Conservation (phyloP, 2,797 vertebrate genomes). For the Crenuchus spilurus region DNA sequence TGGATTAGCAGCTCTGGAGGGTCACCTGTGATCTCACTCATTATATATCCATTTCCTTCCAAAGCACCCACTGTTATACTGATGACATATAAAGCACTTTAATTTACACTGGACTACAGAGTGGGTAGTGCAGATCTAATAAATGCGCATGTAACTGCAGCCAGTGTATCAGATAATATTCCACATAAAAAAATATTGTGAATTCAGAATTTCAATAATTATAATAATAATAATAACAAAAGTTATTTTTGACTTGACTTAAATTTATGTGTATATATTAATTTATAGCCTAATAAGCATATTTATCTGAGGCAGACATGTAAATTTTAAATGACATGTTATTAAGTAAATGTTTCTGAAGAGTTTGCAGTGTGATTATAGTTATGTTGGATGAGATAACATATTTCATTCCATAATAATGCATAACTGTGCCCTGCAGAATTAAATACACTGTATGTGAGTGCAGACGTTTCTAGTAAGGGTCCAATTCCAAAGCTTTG, state of each 20-base stretch:
- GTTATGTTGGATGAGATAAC: background rate
- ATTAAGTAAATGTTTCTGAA: no score
- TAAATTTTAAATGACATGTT: no score
- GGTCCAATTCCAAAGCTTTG: background rate
- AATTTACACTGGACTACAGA: constrained; percentile 37
- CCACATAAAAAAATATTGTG: no score
- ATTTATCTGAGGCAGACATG: no score
- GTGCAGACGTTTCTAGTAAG: background rate
- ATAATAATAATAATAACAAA: no score
- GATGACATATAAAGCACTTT: constrained; percentile 44
- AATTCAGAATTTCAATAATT: no score
- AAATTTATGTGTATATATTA: no score
- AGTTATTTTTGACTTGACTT: no score
- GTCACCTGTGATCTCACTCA: constrained; percentile 56
- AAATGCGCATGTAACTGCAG: no score
- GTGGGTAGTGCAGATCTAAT: constrained; percentile 14
- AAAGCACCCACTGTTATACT: constrained; percentile 37
- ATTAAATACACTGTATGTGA: background rate
- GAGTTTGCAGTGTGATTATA: background rate
- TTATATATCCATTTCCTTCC: constrained; percentile 33
- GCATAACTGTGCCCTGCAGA: background rate
- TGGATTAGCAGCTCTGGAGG: constrained; percentile 42
- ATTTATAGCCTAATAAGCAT: no score
- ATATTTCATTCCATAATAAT: background rate
- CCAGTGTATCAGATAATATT: no score